phyloP scores from a whole-genome alignment of 2,113 vertebrate genomes.

The Nesogale talazaci region DNA sequence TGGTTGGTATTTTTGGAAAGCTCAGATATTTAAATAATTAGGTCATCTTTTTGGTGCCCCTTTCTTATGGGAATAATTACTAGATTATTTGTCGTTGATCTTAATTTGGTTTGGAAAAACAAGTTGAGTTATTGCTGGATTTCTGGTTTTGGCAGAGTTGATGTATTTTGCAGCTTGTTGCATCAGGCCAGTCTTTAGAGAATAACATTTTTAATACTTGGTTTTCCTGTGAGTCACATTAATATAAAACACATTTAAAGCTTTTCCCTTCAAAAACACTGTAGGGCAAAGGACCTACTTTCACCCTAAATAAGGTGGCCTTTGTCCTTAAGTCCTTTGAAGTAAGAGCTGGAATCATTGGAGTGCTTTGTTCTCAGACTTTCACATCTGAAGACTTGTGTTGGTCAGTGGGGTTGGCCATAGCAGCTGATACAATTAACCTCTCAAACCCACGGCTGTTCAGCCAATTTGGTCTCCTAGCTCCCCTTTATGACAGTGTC shows the following conservation, averaged over 20 bases:
- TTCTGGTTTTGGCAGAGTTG: conserved; percentile 10
- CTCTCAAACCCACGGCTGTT: too few relatives aligned
- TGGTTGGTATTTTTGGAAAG: conserved; percentile 21
- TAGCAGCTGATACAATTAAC: background rate
- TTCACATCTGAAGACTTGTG: background rate
- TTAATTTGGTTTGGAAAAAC: conserved; percentile 33
- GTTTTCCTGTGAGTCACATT: conserved; percentile 48
- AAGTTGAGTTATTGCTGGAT: conserved; percentile 29
- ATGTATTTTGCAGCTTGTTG: conserved; percentile 58
- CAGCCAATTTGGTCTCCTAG: too few relatives aligned
- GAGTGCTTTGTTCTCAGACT: background rate
- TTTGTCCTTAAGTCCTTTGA: background rate
- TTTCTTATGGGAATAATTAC: conserved; percentile 45
- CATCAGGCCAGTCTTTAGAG: conserved; percentile 71
- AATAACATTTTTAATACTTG: conserved; percentile 30
- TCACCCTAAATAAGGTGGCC: background rate
- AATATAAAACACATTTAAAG: conserved; percentile 53
- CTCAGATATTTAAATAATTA: background rate
- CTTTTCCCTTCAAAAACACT: conserved; percentile 30
- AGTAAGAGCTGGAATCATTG: background rate
- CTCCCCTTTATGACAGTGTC: too few relatives aligned
- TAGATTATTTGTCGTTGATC: background rate
- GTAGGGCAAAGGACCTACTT: background rate
- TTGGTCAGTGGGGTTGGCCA: background rate
- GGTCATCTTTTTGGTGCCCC: background rate